Base-by-base conservation (phyloP, 2,888 invertebrate genomes). In the Crematogaster levior region DNA sequence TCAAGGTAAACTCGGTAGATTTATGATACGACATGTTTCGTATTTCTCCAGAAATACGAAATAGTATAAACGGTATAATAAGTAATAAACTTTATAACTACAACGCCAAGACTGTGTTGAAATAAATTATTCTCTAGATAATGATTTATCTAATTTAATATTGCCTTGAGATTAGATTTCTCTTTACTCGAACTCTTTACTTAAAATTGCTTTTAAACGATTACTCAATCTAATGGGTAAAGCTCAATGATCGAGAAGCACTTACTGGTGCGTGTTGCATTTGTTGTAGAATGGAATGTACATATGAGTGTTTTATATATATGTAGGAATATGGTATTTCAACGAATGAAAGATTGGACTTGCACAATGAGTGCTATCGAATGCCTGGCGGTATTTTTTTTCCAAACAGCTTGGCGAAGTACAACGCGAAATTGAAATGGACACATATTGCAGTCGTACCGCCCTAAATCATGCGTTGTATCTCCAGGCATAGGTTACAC, bases 371-470 rank as follows among this genome's bases (percentile, higher is more conserved):
- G 53, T 56, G 77, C 30, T 53, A 66, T 77, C 77, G 77, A 77
- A 68, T 77, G 18, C 7, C 43, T 24, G 30, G 30, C 21, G 30
- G 21, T 77, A 21, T 43, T 40, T 53, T 66, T 48, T 73, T 73
- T 63, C 43, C 53, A 77, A 77, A 77, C 68, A 68, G 77, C 77
- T 79, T 68, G 68, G 68, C 77, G 77, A 79, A 79, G 68, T 56
- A 68, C 68, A 68, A 79, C 68, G 27, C 27, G 56, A 68, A 68
- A 79, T 79, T 79, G 77, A 79, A 79, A 79, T 79, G 77, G 77
- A 79, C 77, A 79, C 77, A 79, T 79, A 79, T 79, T 79, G 77
- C 77, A 79, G 27, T 30, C 77, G 43, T 43, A 18, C 56, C 15
- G 56, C 3, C 70, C 56, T 79, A 68, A 79, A 79, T 79, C 77